These are phyloP conservation scores for Auanema sp. DNA, from an alignment of 2,888 invertebrate species.

Conservation along the genomic window DNA sequence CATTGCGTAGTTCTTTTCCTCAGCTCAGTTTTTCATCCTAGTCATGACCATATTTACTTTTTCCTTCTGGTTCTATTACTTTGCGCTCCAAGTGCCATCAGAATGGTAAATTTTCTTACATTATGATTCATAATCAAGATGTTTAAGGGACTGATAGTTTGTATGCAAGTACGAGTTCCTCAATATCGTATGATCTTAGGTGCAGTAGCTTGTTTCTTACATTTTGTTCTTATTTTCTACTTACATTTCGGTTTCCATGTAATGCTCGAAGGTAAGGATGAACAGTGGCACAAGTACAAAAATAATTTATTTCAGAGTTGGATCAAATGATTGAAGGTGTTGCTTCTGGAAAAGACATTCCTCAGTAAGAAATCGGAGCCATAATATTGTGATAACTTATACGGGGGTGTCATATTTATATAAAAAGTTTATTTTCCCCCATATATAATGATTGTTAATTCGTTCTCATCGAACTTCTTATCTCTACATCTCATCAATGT, in stretches of 20 bases:
- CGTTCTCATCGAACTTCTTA: background rate
- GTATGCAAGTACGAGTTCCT: constrained; percentile 31
- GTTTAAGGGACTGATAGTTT: constrained; percentile 33
- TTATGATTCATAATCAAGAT: background rate
- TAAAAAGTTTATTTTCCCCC: constrained; percentile 10
- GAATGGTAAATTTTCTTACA: constrained; percentile 65
- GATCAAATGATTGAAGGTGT: too few species aligned
- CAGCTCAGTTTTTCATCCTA: constrained; percentile 66
- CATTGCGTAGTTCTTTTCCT: constrained; percentile 67
- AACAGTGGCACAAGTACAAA: background rate
- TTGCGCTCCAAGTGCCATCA: constrained; percentile 66
- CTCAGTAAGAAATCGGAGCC: too few species aligned
- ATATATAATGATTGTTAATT: background rate
- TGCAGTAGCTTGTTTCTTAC: constrained; percentile 61
- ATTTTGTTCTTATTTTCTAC: constrained; percentile 67
- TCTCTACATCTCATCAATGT: too few species aligned
- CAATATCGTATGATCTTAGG: constrained; percentile 31
- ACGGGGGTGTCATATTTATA: constrained; percentile 8
- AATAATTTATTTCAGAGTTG: too few species aligned
- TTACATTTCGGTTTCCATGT: constrained; percentile 69
- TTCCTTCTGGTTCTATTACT: constrained; percentile 66
- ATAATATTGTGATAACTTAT: too few species aligned
- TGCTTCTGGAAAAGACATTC: too few species aligned
- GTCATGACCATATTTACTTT: constrained; percentile 67
- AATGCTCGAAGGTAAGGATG: constrained; percentile 64